phyloP scores from a whole-genome alignment of 2,797 vertebrate genomes.

The Peromyscus nudipes region DNA sequence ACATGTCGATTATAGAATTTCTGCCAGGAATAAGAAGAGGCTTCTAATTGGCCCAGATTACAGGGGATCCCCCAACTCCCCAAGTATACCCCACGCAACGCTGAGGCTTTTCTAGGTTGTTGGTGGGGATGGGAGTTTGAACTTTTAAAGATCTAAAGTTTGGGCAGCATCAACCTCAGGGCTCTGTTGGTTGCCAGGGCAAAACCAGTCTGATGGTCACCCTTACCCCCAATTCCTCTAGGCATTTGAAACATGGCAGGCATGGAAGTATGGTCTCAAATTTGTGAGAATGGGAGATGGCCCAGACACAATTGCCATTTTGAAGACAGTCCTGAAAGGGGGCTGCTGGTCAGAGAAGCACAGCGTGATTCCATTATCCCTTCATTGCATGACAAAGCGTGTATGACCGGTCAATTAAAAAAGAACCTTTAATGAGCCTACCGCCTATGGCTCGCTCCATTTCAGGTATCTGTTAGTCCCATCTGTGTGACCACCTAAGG shows the following conservation, averaged over 20 bases:
- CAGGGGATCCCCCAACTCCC: not conserved
- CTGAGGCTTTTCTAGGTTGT: slow-evolving; percentile 37
- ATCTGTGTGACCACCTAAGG: slow-evolving; percentile 60
- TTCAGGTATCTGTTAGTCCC: slow-evolving; percentile 25
- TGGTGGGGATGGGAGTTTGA: not conserved
- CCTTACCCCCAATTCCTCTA: not conserved
- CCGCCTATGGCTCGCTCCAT: slow-evolving; percentile 2
- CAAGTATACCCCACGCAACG: not conserved
- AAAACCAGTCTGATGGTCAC: not conserved
- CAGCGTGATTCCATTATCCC: not conserved
- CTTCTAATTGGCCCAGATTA: slow-evolving; percentile 19
- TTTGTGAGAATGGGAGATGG: not conserved
- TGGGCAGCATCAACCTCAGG: not conserved
- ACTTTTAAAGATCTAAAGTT: slow-evolving; percentile 54
- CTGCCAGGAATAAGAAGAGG: slow-evolving; percentile 28
- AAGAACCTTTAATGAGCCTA: slow-evolving; percentile 71
- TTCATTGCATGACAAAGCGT: not conserved
- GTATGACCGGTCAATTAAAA: slow-evolving; percentile 3
- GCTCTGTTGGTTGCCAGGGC: not conserved
- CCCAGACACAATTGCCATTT: slow-evolving; percentile 64
- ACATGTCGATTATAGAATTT: slow-evolving; percentile 22
- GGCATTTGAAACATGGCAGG: slow-evolving; percentile 4
- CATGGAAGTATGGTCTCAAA: slow-evolving; percentile 21
- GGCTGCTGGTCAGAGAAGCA: not conserved
- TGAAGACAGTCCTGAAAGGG: slow-evolving; percentile 27